phyloP scores from a whole-genome alignment of 2,888 invertebrate genomes.

The Carabus problematicus region DNA sequence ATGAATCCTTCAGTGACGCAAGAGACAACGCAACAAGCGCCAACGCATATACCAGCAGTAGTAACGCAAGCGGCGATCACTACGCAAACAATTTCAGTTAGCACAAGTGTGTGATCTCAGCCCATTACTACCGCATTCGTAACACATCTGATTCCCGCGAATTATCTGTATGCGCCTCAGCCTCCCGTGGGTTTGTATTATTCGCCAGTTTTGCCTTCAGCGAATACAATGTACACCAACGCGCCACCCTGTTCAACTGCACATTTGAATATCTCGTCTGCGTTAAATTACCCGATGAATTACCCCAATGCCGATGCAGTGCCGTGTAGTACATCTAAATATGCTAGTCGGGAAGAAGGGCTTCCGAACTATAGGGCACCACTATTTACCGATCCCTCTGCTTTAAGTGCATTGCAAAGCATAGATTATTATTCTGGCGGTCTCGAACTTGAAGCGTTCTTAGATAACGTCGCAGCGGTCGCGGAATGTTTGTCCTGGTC shows the following conservation, averaged over 20 bases:
- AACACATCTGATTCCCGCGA: too few relatives aligned
- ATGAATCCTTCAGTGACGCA: not conserved
- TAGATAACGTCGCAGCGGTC: slow-evolving; percentile 9
- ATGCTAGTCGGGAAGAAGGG: not conserved
- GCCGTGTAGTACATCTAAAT: not conserved
- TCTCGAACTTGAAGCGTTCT: slow-evolving; percentile 14
- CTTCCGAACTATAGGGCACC: not conserved
- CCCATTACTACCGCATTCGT: too few relatives aligned
- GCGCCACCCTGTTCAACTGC: too few relatives aligned
- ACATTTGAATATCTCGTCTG: too few relatives aligned
- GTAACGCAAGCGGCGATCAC: not conserved
- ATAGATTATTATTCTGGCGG: slow-evolving; percentile 14
- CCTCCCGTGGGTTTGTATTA: too few relatives aligned
- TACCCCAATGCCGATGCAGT: not conserved
- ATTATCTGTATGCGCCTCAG: too few relatives aligned
- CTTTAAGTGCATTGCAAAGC: not conserved
- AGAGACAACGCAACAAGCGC: not conserved
- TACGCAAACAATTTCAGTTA: not conserved
- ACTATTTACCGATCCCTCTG: not conserved
- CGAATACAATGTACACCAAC: too few relatives aligned
- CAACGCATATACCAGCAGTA: not conserved
- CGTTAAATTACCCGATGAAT: too few relatives aligned
- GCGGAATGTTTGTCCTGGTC: not conserved
- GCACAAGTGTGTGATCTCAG: not conserved
- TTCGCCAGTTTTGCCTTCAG: too few relatives aligned